Percentiles rank a stretch among this genome's conserved stretches.
Evolutionary conservation across 2,888 invertebrate species (phyloP).

Genomic region (Caenorhabditis sp.): DNA sequence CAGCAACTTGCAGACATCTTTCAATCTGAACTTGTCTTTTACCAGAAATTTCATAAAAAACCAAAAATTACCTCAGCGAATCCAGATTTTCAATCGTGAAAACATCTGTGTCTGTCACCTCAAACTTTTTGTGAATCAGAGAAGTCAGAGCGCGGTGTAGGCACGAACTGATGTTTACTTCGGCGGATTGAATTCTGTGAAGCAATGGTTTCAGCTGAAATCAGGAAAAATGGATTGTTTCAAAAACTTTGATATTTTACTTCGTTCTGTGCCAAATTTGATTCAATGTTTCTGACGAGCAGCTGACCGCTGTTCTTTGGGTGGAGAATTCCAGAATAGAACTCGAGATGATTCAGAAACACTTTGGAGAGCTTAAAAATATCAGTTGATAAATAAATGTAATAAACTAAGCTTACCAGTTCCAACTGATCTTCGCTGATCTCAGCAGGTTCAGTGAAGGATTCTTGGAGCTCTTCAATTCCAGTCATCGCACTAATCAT

Average conservation of each 20-base stretch:
- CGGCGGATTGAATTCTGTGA: constrained; percentile 5
- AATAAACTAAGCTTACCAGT: too few species aligned
- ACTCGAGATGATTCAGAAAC: constrained; percentile 41
- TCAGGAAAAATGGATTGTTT: too few species aligned
- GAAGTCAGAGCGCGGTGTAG: constrained; percentile 11
- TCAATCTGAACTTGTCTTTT: neutral
- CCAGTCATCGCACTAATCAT: constrained; percentile 40
- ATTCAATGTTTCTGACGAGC: constrained; percentile 17
- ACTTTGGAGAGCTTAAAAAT: constrained; percentile 31
- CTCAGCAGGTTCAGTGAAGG: neutral
- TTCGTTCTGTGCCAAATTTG: constrained; percentile 16
- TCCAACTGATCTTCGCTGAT: constrained; percentile 26
- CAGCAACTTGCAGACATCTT: constrained; percentile 27
- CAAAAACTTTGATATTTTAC: too few species aligned
- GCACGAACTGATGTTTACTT: neutral
- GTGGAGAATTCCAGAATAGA: constrained; percentile 23
- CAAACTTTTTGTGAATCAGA: neutral
- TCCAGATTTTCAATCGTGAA: constrained; percentile 18
- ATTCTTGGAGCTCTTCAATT: neutral
- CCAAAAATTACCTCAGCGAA: constrained; percentile 7
- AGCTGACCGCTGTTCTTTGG: neutral
- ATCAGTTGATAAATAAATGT: too few species aligned
- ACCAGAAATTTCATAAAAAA: neutral
- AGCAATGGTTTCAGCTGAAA: constrained; percentile 16
- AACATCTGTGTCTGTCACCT: neutral